phyloP scores from a whole-genome alignment of 2,888 invertebrate genomes.

The Uropetala carovei region DNA sequence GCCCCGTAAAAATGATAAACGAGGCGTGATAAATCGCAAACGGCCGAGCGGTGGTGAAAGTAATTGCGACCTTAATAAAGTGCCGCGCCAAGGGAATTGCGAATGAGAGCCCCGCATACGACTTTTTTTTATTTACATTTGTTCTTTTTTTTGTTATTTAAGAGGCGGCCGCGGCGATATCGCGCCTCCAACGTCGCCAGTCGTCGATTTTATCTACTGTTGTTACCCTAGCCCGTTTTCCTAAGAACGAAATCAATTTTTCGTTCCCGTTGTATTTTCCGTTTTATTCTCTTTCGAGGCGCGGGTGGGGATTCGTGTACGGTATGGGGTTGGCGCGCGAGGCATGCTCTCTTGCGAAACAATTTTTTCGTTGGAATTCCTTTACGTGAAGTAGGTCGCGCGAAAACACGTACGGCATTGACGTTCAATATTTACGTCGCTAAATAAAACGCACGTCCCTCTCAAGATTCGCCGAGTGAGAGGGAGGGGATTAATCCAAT shows the following conservation, averaged over 20 bases:
- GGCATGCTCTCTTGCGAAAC: constrained; percentile 44
- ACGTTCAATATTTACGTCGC: not conserved
- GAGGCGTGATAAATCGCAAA: not conserved
- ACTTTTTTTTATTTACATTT: not conserved
- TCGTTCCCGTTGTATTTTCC: not conserved
- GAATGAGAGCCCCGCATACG: too few species aligned
- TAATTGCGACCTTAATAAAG: not conserved
- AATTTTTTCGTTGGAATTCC: constrained; percentile 39
- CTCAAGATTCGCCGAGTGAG: not conserved
- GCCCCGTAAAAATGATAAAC: not conserved
- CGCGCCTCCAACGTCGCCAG: not conserved
- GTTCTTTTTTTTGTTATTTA: too few species aligned
- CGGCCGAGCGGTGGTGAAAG: not conserved
- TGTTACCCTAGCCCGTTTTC: not conserved
- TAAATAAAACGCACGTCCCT: not conserved
- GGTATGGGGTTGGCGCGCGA: not conserved
- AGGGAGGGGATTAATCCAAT: too few species aligned
- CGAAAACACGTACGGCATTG: not conserved
- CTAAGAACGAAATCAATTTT: constrained; percentile 7
- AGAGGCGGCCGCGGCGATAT: not conserved
- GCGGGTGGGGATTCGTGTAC: not conserved
- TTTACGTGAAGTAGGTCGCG: constrained; percentile 28
- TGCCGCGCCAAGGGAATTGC: too few species aligned
- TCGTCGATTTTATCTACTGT: not conserved
- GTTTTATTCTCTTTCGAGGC: not conserved